Conservation (phyloP, 2,113 vertebrate genomes). For the Pomatorhinus ruficollis region DNA sequence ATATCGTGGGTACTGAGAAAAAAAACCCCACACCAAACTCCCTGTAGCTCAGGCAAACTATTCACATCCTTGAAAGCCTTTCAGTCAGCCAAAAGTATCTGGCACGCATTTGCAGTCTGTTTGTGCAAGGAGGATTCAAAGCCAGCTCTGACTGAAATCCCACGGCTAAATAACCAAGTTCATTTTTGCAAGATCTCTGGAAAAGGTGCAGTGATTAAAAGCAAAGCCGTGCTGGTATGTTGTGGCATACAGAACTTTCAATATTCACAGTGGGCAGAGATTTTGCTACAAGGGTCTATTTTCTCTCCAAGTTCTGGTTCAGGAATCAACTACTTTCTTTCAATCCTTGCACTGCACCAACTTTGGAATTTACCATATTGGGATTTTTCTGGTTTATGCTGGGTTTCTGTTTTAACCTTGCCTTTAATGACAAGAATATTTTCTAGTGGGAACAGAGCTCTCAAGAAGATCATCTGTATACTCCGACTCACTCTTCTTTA, state of each 20-base stretch:
- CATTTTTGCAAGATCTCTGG: neutral
- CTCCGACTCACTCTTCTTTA: neutral
- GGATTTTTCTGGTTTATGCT: neutral
- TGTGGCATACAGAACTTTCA: neutral
- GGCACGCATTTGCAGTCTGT: neutral
- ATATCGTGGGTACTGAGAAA: neutral
- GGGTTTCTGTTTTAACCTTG: neutral
- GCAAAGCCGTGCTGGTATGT: neutral
- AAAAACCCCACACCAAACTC: neutral
- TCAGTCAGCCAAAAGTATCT: neutral
- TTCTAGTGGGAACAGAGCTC: neutral
- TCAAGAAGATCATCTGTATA: neutral
- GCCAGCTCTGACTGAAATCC: neutral
- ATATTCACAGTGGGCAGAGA: neutral
- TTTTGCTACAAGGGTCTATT: neutral
- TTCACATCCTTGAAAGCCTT: neutral
- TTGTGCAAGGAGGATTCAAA: neutral
- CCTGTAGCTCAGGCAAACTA: neutral
- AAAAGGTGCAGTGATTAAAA: neutral
- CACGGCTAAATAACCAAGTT: neutral
- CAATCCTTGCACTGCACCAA: neutral
- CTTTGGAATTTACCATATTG: neutral
- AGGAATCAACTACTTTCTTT: neutral
- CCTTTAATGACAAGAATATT: neutral
- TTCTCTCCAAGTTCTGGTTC: neutral